Evolutionary conservation across 2,888 invertebrate genomes (phyloP).

Genomic region (Operophtera brumata): DNA sequence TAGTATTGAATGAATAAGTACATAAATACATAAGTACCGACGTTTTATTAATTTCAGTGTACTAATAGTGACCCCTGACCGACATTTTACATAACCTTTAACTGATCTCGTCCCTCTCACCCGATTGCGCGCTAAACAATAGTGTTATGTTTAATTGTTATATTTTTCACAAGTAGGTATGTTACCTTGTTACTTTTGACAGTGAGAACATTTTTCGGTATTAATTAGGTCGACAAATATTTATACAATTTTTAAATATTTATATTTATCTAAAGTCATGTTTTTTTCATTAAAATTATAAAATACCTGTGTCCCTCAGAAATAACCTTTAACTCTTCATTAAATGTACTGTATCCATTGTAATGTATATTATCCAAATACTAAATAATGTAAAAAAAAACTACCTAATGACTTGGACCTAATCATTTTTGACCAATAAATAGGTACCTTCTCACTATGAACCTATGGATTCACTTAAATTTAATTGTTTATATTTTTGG

Average conservation of each 20-base stretch:
- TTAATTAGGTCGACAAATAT: neutral
- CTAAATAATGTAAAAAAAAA: no score
- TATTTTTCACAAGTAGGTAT: conserved; percentile 37
- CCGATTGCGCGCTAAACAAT: conserved; percentile 31
- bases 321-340: no score
- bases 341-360: no score
- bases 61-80: conserved; percentile 22
- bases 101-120: conserved; percentile 29
- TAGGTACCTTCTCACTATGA: no score
- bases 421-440: no score
- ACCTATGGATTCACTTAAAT: no score
- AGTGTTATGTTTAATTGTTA: conserved; percentile 35
- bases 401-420: no score
- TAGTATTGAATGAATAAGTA: neutral
- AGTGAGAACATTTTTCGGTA: conserved; percentile 20
- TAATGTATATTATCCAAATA: no score
- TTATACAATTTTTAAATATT: neutral
- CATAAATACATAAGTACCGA: neutral
- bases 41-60: conserved; percentile 5
- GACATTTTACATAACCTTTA: conserved; percentile 31
- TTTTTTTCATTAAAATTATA: no score
- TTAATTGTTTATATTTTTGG: no score
- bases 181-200: conserved; percentile 25
- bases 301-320: no score
- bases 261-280: no score